Evolutionary conservation across 2,113 vertebrate genomes (phyloP).

Genomic region (Sialia sialis): DNA sequence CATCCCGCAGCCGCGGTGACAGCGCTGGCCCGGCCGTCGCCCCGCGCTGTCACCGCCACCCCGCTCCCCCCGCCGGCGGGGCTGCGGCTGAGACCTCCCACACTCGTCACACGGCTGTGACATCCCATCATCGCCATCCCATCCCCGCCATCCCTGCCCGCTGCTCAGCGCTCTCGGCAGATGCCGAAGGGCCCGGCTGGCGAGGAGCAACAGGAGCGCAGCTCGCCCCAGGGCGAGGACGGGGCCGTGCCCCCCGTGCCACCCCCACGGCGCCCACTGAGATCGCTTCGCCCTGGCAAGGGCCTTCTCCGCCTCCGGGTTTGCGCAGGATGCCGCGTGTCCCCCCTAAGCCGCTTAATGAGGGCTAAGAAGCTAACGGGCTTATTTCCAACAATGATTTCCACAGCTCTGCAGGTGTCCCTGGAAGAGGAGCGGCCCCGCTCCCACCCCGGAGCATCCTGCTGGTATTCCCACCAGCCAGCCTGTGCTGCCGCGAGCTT

Average conservation of each 20-base stretch:
- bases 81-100: constrained; percentile 26
- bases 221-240: fast-evolving
- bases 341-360: constrained; percentile 49
- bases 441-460: neutral
- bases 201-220: neutral
- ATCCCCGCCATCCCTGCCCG: neutral
- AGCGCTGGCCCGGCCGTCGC: neutral
- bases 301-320: neutral
- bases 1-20: neutral
- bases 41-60: neutral
- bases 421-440: neutral
- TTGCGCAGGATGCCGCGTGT: neutral
- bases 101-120: constrained; percentile 18
- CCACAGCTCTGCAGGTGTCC: constrained; percentile 51
- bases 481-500: neutral
- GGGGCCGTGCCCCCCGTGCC: neutral
- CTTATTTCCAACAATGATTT: constrained; percentile 43
- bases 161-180: neutral
- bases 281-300: neutral
- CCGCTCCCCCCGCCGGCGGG: neutral
- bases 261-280: fast-evolving
- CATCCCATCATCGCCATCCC: neutral
- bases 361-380: constrained; percentile 52
- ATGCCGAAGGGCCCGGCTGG: neutral
- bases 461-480: neutral